Percentiles rank a stretch among this genome's conserved stretches.
Conservation (phyloP, 2,113 vertebrate species). For the Isichthys henryi region DNA sequence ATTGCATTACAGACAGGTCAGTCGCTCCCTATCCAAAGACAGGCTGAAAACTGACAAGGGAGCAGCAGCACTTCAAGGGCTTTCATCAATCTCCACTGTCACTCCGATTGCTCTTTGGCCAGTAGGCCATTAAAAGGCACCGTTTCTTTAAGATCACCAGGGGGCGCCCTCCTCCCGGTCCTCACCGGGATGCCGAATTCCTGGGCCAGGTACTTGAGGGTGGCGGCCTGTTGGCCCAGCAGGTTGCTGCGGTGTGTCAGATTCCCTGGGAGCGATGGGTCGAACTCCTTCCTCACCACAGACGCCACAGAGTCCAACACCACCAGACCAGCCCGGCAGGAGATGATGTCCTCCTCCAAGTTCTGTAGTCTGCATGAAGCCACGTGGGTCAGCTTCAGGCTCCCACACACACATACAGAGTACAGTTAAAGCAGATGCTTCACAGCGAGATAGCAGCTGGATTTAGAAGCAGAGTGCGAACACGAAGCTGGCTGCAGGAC, state of each 20-base stretch:
- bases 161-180: neutral
- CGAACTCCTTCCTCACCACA: constrained; percentile 78
- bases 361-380: constrained; percentile 55
- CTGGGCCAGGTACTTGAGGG: constrained; percentile 72
- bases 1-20: neutral
- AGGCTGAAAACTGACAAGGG: neutral
- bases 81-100: neutral
- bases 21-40: neutral
- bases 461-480: neutral
- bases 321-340: constrained; percentile 63
- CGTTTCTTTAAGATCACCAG: neutral
- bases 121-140: neutral
- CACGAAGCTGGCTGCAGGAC: neutral
- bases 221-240: constrained; percentile 63
- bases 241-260: constrained; percentile 66
- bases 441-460: neutral
- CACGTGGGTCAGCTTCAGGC: neutral
- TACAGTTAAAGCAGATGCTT: neutral
- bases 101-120: neutral
- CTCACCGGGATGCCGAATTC: constrained; percentile 77
- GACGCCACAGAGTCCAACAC: constrained; percentile 76
- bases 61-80: neutral
- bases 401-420: neutral
- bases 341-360: constrained; percentile 79
- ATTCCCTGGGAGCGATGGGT: constrained; percentile 69